A percentile compares a stretch with the other conserved stretches of the same genome.
phyloP scores from a whole-genome alignment of 2,797 vertebrate species.

The Neopelma chrysocephalum region DNA sequence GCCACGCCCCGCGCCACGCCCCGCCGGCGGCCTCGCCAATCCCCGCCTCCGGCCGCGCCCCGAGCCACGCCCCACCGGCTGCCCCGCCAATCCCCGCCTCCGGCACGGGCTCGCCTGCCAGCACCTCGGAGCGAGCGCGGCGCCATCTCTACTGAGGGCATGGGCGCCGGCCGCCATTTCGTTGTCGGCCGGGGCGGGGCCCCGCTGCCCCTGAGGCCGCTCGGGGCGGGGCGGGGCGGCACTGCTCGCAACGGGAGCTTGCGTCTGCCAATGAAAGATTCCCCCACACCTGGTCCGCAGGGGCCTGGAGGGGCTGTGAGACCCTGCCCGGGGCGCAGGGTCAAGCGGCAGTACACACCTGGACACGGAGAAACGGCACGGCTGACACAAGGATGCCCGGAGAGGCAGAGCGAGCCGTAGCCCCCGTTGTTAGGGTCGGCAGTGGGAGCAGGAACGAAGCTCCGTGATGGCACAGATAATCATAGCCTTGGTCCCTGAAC shows the following conservation, averaged over 20 bases:
- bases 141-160: constrained; percentile 12
- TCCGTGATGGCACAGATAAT: background rate
- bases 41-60: background rate
- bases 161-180: background rate
- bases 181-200: background rate
- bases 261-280: fast-evolving
- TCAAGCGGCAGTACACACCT: fast-evolving
- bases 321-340: fast-evolving
- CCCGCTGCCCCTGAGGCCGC: background rate
- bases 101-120: background rate
- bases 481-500: background rate
- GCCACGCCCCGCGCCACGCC: background rate
- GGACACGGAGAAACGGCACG: fast-evolving
- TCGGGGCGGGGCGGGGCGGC: too few relatives aligned
- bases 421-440: too few relatives aligned
- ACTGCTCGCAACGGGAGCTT: too few relatives aligned
- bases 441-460: background rate
- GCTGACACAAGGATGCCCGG: background rate
- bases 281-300: fast-evolving
- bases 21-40: background rate
- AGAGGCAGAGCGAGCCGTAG: background rate
- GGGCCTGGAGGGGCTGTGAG: background rate
- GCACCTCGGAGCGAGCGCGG: background rate
- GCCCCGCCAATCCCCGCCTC: background rate
- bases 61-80: background rate